Percentiles rank a stretch among this genome's conserved stretches.
Evolutionary conservation across 2,888 invertebrate species (phyloP).

Genomic region (Clanis bilineata): DNA sequence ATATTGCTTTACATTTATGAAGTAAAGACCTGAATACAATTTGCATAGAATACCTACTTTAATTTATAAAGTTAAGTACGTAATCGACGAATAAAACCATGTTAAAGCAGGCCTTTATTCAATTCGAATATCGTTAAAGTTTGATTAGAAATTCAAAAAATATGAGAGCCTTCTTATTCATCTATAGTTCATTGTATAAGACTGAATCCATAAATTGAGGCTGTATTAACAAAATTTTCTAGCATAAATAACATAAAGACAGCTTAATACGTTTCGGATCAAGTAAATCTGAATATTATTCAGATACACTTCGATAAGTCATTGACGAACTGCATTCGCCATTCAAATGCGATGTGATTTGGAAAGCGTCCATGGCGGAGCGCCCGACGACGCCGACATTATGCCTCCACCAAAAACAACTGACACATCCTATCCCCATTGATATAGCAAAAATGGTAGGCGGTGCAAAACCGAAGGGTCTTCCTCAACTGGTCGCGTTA

Average conservation of each 20-base stretch:
- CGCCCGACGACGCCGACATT: conserved; percentile 54
- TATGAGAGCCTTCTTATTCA: background rate
- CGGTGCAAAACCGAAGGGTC: conserved; percentile 37
- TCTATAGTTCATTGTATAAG: background rate
- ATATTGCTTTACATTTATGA: too few relatives aligned
- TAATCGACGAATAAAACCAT: background rate
- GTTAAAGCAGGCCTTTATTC: background rate
- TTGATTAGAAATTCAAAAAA: background rate
- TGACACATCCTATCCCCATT: conserved; percentile 41
- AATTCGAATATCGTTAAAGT: background rate
- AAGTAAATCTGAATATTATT: background rate
- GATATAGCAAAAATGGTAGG: conserved; percentile 32
- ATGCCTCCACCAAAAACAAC: conserved; percentile 44
- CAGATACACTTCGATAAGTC: conserved; percentile 46
- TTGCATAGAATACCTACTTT: too few relatives aligned
- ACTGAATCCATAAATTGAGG: background rate
- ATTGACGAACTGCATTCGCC: conserved; percentile 59
- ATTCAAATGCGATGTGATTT: conserved; percentile 75
- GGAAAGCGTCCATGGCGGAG: conserved; percentile 64
- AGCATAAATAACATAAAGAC: background rate
- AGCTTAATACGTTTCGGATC: background rate
- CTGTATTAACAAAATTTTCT: background rate
- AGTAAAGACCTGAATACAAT: too few relatives aligned
- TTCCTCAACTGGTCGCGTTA: conserved; percentile 50
- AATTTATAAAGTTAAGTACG: background rate